Percentiles rank a stretch among this genome's conserved stretches.
phyloP scores from a whole-genome alignment of 2,113 vertebrate genomes.

The Vicugna pacos region DNA sequence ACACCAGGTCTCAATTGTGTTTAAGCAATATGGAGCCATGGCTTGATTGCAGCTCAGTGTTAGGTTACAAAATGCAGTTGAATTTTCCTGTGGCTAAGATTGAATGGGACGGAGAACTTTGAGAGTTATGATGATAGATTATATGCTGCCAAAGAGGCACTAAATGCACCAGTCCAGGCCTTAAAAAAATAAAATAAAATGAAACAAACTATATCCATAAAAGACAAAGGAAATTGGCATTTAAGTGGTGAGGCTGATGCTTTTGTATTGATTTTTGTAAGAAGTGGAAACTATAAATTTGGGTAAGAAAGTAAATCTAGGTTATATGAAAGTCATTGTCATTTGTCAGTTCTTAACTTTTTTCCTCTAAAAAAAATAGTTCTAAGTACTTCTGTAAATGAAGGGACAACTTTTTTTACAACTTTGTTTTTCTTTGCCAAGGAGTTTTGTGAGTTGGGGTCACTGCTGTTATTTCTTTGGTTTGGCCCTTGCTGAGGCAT shows the following conservation, averaged over 20 bases:
- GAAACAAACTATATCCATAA: neutral
- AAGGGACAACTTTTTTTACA: neutral
- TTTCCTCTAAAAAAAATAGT: neutral
- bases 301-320: neutral
- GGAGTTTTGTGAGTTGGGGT: neutral
- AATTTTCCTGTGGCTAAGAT: constrained; percentile 31
- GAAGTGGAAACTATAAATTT: constrained; percentile 9
- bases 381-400: neutral
- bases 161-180: neutral
- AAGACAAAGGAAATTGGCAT: neutral
- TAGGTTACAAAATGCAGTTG: constrained; percentile 1
- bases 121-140: neutral
- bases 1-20: constrained; percentile 19
- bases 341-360: neutral
- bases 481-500: neutral
- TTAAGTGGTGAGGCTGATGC: neutral
- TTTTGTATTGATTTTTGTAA: constrained; percentile 60
- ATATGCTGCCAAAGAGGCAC: neutral
- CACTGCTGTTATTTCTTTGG: neutral
- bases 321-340: neutral
- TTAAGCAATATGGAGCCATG: constrained; percentile 12
- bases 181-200: neutral
- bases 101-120: constrained; percentile 15
- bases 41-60: neutral
- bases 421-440: constrained; percentile 25